Conservation (phyloP, 1,140 invertebrate species). For the Homarus americanus region DNA sequence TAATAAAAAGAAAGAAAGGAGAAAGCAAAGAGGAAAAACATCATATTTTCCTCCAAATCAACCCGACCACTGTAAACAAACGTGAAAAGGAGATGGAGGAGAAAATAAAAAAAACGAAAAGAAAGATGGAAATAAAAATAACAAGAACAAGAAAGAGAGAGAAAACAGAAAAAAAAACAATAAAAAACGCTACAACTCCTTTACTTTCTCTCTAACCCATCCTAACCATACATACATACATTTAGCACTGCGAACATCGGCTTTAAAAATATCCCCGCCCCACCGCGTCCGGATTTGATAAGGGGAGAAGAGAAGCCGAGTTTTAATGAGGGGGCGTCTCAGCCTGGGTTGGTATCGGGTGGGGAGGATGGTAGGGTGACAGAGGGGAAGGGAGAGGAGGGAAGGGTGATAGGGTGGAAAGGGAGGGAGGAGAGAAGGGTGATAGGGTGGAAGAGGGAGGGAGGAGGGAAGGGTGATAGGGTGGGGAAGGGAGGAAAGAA, state of each 20-base stretch:
- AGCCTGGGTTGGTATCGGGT: neutral
- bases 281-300: conserved; percentile 20
- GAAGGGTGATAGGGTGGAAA: neutral
- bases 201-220: too few species aligned
- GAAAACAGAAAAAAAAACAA: too few species aligned
- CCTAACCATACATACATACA: too few species aligned
- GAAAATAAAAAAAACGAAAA: too few species aligned
- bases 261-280: conserved; percentile 26
- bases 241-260: conserved; percentile 28
- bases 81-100: too few species aligned
- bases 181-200: too few species aligned
- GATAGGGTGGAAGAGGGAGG: neutral
- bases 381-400: neutral
- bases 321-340: conserved; percentile 7
- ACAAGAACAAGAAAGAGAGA: too few species aligned
- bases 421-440: neutral
- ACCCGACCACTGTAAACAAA: too few species aligned
- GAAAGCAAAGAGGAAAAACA: too few species aligned
- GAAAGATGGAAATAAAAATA: too few species aligned
- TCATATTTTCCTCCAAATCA: too few species aligned
- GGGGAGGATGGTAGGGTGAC: neutral
- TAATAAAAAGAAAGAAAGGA: too few species aligned
- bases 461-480: neutral
- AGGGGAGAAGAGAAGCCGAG: neutral
- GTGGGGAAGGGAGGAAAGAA: neutral